These are phyloP conservation scores for Corythornis vintsioides DNA, from an alignment of 2,113 vertebrate species.

Conservation along the genomic window DNA sequence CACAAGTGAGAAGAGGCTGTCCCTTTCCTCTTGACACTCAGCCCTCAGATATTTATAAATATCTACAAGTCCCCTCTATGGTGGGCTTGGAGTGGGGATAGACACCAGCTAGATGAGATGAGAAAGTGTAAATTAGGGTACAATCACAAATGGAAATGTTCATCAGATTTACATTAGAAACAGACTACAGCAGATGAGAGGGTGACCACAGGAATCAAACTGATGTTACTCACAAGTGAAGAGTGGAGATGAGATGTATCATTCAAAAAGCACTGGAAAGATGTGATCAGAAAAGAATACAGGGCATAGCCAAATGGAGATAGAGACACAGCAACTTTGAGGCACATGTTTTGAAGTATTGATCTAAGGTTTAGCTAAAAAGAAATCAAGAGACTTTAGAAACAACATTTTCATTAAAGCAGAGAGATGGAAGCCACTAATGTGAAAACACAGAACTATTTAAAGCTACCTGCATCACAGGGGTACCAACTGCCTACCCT, in stretches of 20 bases:
- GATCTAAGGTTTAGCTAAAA: background rate
- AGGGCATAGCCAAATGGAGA: background rate
- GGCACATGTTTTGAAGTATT: background rate
- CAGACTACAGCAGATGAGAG: background rate
- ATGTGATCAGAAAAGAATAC: background rate
- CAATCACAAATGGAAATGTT: background rate
- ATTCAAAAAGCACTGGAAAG: background rate
- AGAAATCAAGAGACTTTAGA: rapidly evolving
- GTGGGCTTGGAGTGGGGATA: background rate
- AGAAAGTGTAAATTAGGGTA: background rate
- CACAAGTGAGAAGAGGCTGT: too few species aligned
- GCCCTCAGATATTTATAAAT: too few species aligned
- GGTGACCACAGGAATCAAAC: background rate
- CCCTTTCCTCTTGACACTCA: too few species aligned
- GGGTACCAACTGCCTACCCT: background rate
- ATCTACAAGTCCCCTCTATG: too few species aligned
- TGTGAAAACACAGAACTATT: background rate
- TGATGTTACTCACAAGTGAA: background rate
- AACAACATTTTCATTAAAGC: background rate
- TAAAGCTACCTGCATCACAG: background rate
- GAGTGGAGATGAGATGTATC: background rate
- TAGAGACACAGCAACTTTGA: background rate
- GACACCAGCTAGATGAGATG: background rate
- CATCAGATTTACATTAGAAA: background rate
- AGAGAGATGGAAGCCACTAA: background rate